Conservation (phyloP, 2,113 vertebrate species). For the Oriolus oriolus region DNA sequence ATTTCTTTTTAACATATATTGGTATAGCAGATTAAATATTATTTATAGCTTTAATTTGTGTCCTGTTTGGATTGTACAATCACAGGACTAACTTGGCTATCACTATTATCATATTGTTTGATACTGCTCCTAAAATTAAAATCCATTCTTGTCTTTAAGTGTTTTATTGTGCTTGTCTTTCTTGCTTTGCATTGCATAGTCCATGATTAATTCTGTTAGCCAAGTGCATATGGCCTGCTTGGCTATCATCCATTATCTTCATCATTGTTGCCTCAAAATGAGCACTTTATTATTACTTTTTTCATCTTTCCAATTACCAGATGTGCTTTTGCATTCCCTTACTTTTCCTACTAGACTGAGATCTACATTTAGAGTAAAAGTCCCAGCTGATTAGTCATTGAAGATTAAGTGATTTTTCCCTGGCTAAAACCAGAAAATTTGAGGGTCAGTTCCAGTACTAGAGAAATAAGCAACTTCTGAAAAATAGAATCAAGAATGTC, state of each 20-base stretch:
- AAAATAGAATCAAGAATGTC: not conserved
- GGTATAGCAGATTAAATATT: constrained; percentile 68
- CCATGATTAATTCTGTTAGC: constrained; percentile 68
- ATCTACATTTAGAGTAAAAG: constrained; percentile 32
- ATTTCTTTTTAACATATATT: constrained; percentile 60
- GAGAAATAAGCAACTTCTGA: not conserved
- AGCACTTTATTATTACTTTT: constrained; percentile 68
- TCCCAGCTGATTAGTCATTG: not conserved
- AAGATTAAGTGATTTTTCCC: constrained; percentile 28
- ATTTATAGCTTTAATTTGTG: constrained; percentile 73
- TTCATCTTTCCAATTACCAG: constrained; percentile 73
- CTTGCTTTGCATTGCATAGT: constrained; percentile 38
- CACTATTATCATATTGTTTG: constrained; percentile 67
- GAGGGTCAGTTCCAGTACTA: not conserved
- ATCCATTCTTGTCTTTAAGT: constrained; percentile 65
- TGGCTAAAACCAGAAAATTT: not conserved
- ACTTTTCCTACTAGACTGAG: constrained; percentile 27
- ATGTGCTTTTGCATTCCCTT: constrained; percentile 55
- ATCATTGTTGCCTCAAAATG: constrained; percentile 59
- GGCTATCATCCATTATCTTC: constrained; percentile 71
- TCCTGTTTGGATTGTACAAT: constrained; percentile 63
- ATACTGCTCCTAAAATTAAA: constrained; percentile 71
- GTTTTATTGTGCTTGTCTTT: constrained; percentile 60
- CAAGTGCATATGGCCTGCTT: constrained; percentile 69
- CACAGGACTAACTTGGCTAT: constrained; percentile 54